phyloP scores from a whole-genome alignment of 2,888 invertebrate species.

The Sussaba pulchella region DNA sequence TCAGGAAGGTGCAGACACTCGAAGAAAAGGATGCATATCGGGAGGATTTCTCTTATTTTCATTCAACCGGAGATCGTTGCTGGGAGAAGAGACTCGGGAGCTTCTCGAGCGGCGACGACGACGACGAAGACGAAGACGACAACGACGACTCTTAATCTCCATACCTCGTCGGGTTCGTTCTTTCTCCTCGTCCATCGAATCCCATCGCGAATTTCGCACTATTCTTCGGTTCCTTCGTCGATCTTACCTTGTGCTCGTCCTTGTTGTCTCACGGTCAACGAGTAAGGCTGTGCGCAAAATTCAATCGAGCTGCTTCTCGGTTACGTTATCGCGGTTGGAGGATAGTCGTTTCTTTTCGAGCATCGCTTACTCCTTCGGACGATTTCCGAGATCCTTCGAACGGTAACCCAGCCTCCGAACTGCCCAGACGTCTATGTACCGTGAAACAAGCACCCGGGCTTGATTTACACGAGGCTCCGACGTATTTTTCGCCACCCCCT shows the following conservation, averaged over 20 bases:
- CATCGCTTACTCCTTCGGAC: slow-evolving; percentile 12
- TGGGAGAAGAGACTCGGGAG: slow-evolving; percentile 31
- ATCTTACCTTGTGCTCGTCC: slow-evolving; percentile 19
- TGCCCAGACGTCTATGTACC: slow-evolving; percentile 46
- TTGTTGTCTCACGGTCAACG: slow-evolving; percentile 66
- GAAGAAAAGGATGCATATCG: slow-evolving; percentile 49
- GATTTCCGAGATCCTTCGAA: slow-evolving; percentile 30
- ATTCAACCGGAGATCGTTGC: slow-evolving; percentile 37
- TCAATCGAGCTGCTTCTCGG: slow-evolving; percentile 59
- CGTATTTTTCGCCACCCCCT: slow-evolving; percentile 4
- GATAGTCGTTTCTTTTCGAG: slow-evolving; percentile 45
- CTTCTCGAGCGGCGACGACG: slow-evolving; percentile 27
- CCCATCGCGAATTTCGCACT: slow-evolving; percentile 27
- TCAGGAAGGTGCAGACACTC: slow-evolving; percentile 42
- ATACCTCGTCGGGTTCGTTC: slow-evolving; percentile 57
- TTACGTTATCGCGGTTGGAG: slow-evolving; percentile 57
- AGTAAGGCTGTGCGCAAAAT: slow-evolving; percentile 59
- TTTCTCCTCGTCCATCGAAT: slow-evolving; percentile 36
- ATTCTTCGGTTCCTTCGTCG: slow-evolving; percentile 23
- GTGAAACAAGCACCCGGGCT: slow-evolving; percentile 57
- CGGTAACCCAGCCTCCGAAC: slow-evolving; percentile 25
- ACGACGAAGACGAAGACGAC: slow-evolving; percentile 42
- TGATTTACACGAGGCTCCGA: slow-evolving; percentile 56
- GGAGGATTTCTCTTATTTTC: slow-evolving; percentile 48
- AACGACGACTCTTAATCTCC: slow-evolving; percentile 63